Evolutionary conservation across 2,888 invertebrate species (phyloP).

Genomic region (Nysson spinosus): DNA sequence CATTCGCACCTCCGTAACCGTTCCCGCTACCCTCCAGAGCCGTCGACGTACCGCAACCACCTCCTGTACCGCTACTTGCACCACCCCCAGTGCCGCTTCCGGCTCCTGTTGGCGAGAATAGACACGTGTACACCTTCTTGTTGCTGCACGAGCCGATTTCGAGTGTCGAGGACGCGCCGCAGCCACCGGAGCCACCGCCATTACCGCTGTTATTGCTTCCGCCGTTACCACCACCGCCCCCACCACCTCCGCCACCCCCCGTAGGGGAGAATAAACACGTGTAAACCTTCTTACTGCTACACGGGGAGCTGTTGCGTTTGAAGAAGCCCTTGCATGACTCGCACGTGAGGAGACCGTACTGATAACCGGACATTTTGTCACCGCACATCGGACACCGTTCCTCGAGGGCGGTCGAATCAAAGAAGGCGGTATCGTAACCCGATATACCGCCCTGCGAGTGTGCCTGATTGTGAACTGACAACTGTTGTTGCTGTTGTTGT

Average conservation of each 20-base stretch:
- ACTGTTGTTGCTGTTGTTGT: slow-evolving; percentile 78
- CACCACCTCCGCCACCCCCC: slow-evolving; percentile 60
- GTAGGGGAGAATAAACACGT: slow-evolving; percentile 81
- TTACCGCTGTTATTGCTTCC: slow-evolving; percentile 58
- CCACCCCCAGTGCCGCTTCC: slow-evolving; percentile 58
- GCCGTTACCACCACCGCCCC: slow-evolving; percentile 45
- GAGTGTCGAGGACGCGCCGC: slow-evolving; percentile 49
- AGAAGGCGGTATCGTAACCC: slow-evolving; percentile 80
- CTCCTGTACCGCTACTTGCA: slow-evolving; percentile 76
- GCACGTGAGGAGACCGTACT: slow-evolving; percentile 87
- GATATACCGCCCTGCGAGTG: slow-evolving; percentile 74
- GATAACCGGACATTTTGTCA: slow-evolving; percentile 86
- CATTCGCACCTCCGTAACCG: slow-evolving; percentile 64
- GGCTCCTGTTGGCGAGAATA: slow-evolving; percentile 76
- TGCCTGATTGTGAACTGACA: slow-evolving; percentile 77
- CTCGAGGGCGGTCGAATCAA: slow-evolving; percentile 79
- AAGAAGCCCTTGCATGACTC: slow-evolving; percentile 88
- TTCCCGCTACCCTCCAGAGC: slow-evolving; percentile 55
- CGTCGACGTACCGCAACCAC: slow-evolving; percentile 59
- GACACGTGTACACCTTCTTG: slow-evolving; percentile 87
- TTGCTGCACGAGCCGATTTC: slow-evolving; percentile 81
- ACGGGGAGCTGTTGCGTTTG: slow-evolving; percentile 82
- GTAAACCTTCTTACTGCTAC: slow-evolving; percentile 87
- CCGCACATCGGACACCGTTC: slow-evolving; percentile 86
- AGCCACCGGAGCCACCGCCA: slow-evolving; percentile 46